Percentiles rank a stretch among this genome's conserved stretches.
Evolutionary conservation across 2,113 vertebrate genomes (phyloP).

Genomic region (Copsychus sechellarum): DNA sequence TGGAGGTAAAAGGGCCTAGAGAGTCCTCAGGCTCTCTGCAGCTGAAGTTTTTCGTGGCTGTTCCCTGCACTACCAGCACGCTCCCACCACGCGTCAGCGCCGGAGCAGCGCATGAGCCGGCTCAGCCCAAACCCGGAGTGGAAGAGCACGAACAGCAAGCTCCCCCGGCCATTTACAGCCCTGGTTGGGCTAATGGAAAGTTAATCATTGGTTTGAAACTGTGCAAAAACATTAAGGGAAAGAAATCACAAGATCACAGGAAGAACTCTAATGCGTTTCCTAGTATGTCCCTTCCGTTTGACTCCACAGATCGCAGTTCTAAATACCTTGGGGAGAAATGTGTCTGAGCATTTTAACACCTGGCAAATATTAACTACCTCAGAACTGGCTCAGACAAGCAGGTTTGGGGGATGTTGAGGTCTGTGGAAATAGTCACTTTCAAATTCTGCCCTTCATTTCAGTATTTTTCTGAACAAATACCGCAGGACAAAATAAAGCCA

Average conservation of each 20-base stretch:
- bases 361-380: constrained; percentile 50
- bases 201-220: constrained; percentile 31
- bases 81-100: accelerated
- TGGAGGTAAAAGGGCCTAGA: not conserved
- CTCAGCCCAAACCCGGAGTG: not conserved
- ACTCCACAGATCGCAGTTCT: not conserved
- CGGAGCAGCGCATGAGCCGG: not conserved
- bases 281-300: not conserved
- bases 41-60: not conserved
- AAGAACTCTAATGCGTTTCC: not conserved
- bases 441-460: not conserved
- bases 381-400: not conserved
- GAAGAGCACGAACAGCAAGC: not conserved
- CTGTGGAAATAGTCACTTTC: not conserved
- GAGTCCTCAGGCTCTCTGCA: not conserved
- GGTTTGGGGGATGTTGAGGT: not conserved
- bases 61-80: not conserved
- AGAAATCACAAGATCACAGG: constrained; percentile 36
- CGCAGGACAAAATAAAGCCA: not conserved
- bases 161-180: not conserved
- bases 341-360: constrained; percentile 24
- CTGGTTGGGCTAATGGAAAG: not conserved
- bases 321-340: not conserved
- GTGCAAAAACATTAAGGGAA: not conserved
- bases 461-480: not conserved